Conservation (phyloP, 2,888 invertebrate genomes). For the Onthophagus sagittarius region DNA sequence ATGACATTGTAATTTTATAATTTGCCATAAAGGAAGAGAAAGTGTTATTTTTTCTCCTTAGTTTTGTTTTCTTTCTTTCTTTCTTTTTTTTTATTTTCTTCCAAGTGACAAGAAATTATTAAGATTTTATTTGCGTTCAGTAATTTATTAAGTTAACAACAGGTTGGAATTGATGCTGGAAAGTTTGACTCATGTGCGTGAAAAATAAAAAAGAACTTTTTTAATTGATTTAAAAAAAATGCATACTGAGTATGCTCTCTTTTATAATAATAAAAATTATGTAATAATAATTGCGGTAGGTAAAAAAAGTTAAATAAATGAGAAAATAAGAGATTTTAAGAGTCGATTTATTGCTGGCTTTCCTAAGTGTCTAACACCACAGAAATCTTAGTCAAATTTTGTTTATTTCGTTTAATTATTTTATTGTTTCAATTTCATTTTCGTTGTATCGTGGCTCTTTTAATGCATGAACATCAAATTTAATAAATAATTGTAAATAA, state of each 20-base stretch:
- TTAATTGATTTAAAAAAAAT: constrained; percentile 20
- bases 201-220: constrained; percentile 21
- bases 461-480: background rate
- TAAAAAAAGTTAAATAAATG: constrained; percentile 12
- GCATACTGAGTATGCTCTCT: constrained; percentile 25
- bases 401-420: no score
- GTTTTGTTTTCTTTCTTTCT: background rate
- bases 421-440: no score
- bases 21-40: constrained; percentile 18
- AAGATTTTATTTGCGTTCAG: constrained; percentile 19
- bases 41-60: background rate
- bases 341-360: no score
- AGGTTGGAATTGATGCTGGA: constrained; percentile 13
- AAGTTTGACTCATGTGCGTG: constrained; percentile 21
- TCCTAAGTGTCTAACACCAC: no score
- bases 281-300: constrained; percentile 12
- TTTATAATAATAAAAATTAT: constrained; percentile 11
- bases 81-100: background rate
- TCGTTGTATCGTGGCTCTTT: no score
- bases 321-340: constrained; percentile 18
- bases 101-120: constrained; percentile 10
- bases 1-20: constrained; percentile 20
- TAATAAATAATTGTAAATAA: constrained; percentile 5
- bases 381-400: no score
- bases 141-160: background rate